phyloP scores from a whole-genome alignment of 2,113 vertebrate genomes.

The Prionailurus viverrinus region DNA sequence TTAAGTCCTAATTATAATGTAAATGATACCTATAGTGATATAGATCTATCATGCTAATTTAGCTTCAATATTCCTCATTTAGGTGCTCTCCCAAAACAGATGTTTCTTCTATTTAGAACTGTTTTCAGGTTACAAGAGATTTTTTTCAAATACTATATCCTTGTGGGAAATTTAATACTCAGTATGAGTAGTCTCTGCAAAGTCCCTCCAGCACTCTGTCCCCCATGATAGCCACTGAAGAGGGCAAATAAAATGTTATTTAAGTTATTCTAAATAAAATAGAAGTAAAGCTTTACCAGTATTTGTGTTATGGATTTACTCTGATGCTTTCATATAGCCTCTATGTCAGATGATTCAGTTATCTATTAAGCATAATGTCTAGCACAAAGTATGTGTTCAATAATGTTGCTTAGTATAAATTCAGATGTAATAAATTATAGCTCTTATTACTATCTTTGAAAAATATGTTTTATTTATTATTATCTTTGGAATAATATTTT shows the following conservation, averaged over 20 bases:
- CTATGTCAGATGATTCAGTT: background rate
- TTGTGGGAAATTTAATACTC: background rate
- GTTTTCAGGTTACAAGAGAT: background rate
- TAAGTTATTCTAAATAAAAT: background rate
- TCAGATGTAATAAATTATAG: background rate
- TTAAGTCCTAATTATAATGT: background rate
- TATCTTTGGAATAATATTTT: background rate
- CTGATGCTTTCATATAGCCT: background rate
- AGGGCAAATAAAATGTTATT: background rate
- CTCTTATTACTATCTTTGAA: background rate
- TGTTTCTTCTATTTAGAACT: background rate
- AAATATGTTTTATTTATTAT: background rate
- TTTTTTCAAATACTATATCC: background rate
- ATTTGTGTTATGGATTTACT: background rate
- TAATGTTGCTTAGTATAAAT: background rate
- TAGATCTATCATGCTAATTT: background rate
- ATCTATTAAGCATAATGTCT: background rate
- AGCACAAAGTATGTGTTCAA: background rate
- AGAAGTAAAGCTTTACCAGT: background rate
- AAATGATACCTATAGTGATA: background rate
- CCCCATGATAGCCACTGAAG: background rate
- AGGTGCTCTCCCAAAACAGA: background rate
- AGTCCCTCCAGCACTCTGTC: accelerated
- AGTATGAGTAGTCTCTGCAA: background rate
- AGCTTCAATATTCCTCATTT: background rate